A percentile compares a stretch with the other conserved stretches of the same genome.
These are phyloP conservation scores for Pipistrellus pipistrellus DNA, from an alignment of 2,797 vertebrate species.

Conservation along the genomic window DNA sequence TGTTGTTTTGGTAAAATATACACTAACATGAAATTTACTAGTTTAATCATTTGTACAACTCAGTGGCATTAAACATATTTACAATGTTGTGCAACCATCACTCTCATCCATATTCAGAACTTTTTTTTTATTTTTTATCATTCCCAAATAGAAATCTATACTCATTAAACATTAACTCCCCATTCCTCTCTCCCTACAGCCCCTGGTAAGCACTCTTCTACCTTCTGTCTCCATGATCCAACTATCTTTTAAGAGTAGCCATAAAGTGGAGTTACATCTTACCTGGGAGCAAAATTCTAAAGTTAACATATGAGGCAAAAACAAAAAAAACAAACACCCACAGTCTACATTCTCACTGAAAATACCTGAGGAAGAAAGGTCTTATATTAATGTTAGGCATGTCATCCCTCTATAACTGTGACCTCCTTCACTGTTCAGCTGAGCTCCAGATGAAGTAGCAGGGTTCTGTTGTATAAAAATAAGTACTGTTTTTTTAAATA, in stretches of 20 bases:
- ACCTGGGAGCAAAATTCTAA: not conserved
- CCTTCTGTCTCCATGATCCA: not conserved
- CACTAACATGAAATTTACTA: not conserved
- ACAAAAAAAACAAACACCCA: not conserved
- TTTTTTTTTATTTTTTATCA: not conserved
- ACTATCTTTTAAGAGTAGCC: not conserved
- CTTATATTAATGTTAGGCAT: not conserved
- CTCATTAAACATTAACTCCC: not conserved
- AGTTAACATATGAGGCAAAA: not conserved
- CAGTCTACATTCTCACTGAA: not conserved
- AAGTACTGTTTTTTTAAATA: not conserved
- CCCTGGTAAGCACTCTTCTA: not conserved
- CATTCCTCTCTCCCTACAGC: not conserved
- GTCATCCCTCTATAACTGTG: not conserved
- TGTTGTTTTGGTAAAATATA: not conserved
- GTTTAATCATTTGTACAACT: not conserved
- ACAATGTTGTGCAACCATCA: not conserved
- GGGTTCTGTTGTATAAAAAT: not conserved
- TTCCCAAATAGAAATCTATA: not conserved
- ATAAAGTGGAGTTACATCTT: not conserved
- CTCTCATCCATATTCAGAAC: not conserved
- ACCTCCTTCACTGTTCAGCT: not conserved
- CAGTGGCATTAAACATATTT: not conserved
- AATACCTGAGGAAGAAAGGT: not conserved
- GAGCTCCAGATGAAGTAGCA: not conserved